A percentile compares a stretch with the other conserved stretches of the same genome.
Conservation (phyloP, 2,888 invertebrate genomes). For the Brachypterus glaber region DNA sequence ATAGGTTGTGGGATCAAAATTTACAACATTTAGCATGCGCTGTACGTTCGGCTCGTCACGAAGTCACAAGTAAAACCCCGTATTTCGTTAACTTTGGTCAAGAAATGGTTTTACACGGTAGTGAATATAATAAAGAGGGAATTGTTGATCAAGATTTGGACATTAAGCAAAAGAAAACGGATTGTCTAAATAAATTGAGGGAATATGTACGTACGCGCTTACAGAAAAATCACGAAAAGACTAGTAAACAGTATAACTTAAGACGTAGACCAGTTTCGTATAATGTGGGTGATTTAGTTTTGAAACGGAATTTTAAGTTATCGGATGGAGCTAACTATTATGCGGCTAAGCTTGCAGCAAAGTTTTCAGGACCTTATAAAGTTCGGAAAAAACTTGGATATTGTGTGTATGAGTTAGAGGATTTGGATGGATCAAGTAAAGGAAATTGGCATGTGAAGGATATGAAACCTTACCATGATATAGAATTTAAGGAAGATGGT, state of each 20-base stretch:
- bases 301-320: slow-evolving; percentile 9
- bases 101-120: slow-evolving; percentile 13
- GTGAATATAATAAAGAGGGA: not conserved
- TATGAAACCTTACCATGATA: slow-evolving; percentile 11
- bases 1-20: slow-evolving; percentile 20
- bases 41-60: slow-evolving; percentile 17
- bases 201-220: slow-evolving; percentile 2
- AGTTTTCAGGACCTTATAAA: slow-evolving; percentile 18
- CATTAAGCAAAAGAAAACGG: not conserved
- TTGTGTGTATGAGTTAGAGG: slow-evolving; percentile 8
- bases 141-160: not conserved
- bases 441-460: slow-evolving; percentile 15
- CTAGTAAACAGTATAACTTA: slow-evolving; percentile 8
- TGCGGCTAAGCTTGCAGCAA: slow-evolving; percentile 21
- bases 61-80: slow-evolving; percentile 16
- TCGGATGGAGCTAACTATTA: slow-evolving; percentile 19
- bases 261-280: slow-evolving; percentile 5
- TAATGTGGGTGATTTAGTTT: slow-evolving; percentile 5
- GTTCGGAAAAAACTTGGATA: slow-evolving; percentile 4
- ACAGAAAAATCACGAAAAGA: slow-evolving; percentile 8
- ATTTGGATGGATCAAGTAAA: slow-evolving; percentile 3
- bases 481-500: not conserved
- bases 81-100: slow-evolving; percentile 19
- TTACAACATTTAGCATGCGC: slow-evolving; percentile 18
- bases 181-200: slow-evolving; percentile 5